Conservation (phyloP, 2,113 vertebrate genomes). For the Nymphicus hollandicus region DNA sequence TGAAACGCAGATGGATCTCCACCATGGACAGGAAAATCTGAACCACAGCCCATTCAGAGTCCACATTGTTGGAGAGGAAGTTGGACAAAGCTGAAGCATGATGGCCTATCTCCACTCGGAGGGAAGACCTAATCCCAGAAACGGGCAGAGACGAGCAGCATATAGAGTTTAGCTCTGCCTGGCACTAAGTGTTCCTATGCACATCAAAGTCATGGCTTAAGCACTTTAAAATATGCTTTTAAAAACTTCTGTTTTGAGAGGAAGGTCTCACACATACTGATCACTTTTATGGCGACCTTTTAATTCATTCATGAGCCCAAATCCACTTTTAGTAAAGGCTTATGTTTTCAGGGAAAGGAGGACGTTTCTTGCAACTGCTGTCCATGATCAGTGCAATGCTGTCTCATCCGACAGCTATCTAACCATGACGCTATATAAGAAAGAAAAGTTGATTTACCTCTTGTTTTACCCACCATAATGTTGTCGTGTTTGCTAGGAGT, state of each 20-base stretch:
- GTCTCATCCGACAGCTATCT: not conserved
- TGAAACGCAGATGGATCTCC: not conserved
- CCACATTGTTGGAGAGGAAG: not conserved
- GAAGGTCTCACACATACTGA: accelerated
- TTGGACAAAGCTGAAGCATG: not conserved
- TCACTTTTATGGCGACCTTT: not conserved
- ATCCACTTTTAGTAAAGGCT: not conserved
- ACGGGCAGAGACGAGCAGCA: accelerated
- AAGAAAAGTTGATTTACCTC: not conserved
- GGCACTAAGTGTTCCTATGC: not conserved
- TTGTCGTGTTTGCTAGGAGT: not conserved
- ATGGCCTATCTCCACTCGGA: not conserved
- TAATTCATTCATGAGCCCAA: not conserved
- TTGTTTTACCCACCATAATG: not conserved
- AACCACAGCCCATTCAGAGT: not conserved
- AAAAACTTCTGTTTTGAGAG: not conserved
- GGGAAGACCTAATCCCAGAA: not conserved
- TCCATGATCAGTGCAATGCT: not conserved
- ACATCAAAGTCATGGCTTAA: not conserved
- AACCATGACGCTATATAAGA: not conserved
- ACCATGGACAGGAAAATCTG: not conserved
- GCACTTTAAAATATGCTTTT: not conserved
- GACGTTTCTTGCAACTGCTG: not conserved
- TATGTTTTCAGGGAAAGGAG: not conserved
- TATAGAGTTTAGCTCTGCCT: not conserved